A percentile compares a stretch with the other conserved stretches of the same genome.
phyloP scores from a whole-genome alignment of 2,888 invertebrate species.

The Alviniconcha strummeri region DNA sequence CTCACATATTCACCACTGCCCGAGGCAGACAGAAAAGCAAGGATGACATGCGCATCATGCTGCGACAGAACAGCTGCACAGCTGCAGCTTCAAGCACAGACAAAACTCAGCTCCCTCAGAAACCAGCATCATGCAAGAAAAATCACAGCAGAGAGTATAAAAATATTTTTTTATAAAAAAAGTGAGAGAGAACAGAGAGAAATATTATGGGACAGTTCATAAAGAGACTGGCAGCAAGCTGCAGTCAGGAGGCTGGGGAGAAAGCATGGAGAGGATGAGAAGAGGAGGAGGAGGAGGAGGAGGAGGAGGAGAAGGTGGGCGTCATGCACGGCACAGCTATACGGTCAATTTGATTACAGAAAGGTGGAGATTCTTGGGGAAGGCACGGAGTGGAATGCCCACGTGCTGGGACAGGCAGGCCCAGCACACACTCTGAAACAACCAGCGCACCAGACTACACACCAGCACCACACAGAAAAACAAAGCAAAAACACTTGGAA shows the following conservation, averaged over 20 bases:
- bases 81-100: no score
- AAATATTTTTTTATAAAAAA: background rate
- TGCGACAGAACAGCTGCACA: no score
- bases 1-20: no score
- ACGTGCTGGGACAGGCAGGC: no score
- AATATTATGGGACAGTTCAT: background rate
- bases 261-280: background rate
- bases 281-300: background rate
- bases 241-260: background rate
- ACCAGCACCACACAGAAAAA: no score
- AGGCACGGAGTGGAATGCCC: conserved; percentile 10
- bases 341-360: conserved; percentile 4
- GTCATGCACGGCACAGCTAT: background rate
- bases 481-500: no score
- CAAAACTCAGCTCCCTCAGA: no score
- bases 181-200: background rate
- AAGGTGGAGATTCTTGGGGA: background rate
- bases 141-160: background rate
- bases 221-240: background rate
- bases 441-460: no score
- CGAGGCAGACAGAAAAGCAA: no score
- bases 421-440: no score
- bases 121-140: no score
- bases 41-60: no score
- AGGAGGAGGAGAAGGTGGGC: background rate